phyloP scores from a whole-genome alignment of 2,113 vertebrate genomes.

The Urocolius indicus region DNA sequence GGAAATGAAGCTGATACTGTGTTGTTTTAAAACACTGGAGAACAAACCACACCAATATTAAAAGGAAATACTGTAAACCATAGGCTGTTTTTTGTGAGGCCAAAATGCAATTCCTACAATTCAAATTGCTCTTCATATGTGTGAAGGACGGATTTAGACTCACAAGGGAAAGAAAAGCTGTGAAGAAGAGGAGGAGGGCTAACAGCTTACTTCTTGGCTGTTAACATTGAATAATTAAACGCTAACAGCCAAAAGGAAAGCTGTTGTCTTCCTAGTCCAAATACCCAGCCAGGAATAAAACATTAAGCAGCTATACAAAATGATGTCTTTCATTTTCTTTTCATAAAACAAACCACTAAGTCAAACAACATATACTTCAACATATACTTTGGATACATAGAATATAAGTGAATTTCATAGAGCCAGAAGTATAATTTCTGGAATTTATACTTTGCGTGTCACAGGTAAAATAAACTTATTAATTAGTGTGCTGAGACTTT shows the following conservation, averaged over 20 bases:
- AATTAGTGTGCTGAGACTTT: neutral
- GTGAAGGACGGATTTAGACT: conserved; percentile 73
- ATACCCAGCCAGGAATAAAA: conserved; percentile 72
- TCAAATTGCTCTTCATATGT: conserved; percentile 44
- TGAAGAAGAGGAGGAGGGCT: conserved; percentile 70
- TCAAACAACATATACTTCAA: conserved; percentile 61
- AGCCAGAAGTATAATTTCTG: neutral
- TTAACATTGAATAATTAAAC: conserved; percentile 70
- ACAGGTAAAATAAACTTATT: neutral
- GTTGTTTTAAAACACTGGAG: neutral
- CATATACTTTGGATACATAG: conserved; percentile 7
- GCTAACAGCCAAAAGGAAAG: conserved; percentile 72
- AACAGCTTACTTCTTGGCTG: conserved; percentile 75
- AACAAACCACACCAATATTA: neutral
- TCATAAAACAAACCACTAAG: conserved; percentile 43
- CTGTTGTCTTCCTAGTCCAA: conserved; percentile 74
- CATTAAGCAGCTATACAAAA: conserved; percentile 61
- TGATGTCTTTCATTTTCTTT: conserved; percentile 50
- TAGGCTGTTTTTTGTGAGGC: conserved; percentile 33
- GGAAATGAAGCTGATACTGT: neutral
- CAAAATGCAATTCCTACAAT: conserved; percentile 30
- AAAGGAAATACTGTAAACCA: neutral
- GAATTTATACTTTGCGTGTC: neutral
- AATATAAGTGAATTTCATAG: neutral
- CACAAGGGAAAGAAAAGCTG: conserved; percentile 51